phyloP scores from a whole-genome alignment of 2,888 invertebrate species.

The Caenorhabditis sp. region DNA sequence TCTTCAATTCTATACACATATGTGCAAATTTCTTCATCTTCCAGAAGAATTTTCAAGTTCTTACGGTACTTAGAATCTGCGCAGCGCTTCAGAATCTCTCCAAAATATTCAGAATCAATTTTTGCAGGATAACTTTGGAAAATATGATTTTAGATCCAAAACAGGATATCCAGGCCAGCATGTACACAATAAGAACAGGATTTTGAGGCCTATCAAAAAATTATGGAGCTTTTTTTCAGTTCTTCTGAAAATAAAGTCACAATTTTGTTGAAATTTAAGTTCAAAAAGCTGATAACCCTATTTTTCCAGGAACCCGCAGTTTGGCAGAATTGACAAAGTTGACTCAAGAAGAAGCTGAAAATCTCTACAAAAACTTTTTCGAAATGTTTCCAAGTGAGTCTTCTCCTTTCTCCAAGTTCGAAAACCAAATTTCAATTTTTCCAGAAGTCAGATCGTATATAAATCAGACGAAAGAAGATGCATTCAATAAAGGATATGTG shows the following conservation, averaged over 20 bases:
- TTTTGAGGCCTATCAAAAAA: no score
- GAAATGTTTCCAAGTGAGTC: constrained; percentile 80
- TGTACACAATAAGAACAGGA: no score
- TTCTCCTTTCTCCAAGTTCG: neutral
- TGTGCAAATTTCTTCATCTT: neutral
- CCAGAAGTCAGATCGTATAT: constrained; percentile 78
- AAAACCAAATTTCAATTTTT: no score
- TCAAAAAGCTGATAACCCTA: no score
- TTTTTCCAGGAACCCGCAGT: constrained; percentile 77
- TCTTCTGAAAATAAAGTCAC: no score
- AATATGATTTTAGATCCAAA: no score
- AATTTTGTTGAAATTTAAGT: no score
- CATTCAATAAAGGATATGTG: constrained; percentile 80
- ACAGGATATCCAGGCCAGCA: no score
- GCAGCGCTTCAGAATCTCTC: neutral
- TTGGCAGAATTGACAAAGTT: constrained; percentile 83
- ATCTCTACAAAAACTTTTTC: constrained; percentile 78
- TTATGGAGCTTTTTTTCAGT: no score
- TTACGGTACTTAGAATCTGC: neutral
- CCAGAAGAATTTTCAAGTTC: neutral
- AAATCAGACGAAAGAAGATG: constrained; percentile 75
- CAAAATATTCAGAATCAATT: constrained; percentile 2
- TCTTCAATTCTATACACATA: neutral
- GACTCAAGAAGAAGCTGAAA: constrained; percentile 81
- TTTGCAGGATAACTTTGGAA: no score